These are phyloP conservation scores for Harpegnathos saltator DNA, from an alignment of 1,140 invertebrate genomes.

Conservation along the genomic window DNA sequence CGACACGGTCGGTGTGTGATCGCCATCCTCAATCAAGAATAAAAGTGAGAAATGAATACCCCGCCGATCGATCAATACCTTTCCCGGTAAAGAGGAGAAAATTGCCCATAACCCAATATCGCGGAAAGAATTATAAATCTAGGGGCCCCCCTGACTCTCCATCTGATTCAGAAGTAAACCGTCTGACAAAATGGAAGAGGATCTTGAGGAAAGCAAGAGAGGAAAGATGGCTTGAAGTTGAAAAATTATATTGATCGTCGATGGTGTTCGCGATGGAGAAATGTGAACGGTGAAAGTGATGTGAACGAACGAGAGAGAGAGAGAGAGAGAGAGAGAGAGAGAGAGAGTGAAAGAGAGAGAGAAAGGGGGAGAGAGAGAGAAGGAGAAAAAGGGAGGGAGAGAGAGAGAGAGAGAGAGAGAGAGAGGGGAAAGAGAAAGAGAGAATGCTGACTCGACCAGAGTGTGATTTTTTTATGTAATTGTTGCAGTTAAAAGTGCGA, in stretches of 20 bases:
- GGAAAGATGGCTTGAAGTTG: not conserved
- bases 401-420: not conserved
- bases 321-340: not conserved
- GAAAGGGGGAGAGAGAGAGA: conserved; percentile 1
- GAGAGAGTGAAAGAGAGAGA: not conserved
- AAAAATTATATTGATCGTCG: conserved; percentile 45
- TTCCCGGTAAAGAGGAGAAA: conserved; percentile 11
- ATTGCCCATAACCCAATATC: conserved; percentile 8
- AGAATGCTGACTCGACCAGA: conserved; percentile 54
- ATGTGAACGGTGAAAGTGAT: conserved; percentile 5
- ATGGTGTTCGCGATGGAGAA: conserved; percentile 37
- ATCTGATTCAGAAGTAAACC: conserved; percentile 25
- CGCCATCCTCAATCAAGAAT: not conserved
- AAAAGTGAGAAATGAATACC: not conserved
- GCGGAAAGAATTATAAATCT: conserved; percentile 31
- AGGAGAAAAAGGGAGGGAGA: not conserved
- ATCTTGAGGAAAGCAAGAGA: conserved; percentile 28
- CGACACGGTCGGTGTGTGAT: not conserved
- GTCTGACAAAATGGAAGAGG: conserved; percentile 2
- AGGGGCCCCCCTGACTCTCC: not conserved
- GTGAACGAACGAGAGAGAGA: conserved; percentile 28
- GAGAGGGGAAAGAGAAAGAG: not conserved
- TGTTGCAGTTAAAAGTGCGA: conserved; percentile 57
- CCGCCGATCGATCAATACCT: not conserved
- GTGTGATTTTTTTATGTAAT: conserved; percentile 59